Conservation (phyloP, 1,140 invertebrate genomes). For the Steinernema feltiae region DNA sequence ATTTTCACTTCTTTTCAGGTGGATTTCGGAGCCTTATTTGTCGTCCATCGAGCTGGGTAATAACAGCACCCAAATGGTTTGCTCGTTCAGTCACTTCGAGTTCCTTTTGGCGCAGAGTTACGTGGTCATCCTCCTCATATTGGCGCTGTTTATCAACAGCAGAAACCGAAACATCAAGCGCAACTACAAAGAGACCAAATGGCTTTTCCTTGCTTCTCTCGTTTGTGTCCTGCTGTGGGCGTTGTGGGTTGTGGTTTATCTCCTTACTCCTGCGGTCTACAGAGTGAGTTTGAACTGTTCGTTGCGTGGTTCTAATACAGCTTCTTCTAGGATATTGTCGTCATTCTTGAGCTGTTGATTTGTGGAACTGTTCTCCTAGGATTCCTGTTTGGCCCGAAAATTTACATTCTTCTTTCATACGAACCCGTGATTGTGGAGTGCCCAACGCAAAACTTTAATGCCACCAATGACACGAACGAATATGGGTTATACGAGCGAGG, state of each 20-base stretch:
- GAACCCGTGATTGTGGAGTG: conserved; percentile 55
- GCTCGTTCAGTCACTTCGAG: conserved; percentile 20
- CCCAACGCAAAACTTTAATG: background rate
- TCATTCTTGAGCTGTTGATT: conserved; percentile 50
- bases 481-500: conserved; percentile 38
- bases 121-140: conserved; percentile 48
- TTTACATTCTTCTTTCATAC: conserved; percentile 55
- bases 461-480: background rate
- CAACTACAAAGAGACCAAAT: conserved; percentile 57
- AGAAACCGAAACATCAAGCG: conserved; percentile 53
- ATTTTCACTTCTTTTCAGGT: too few relatives aligned
- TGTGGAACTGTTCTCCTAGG: conserved; percentile 43
- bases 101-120: conserved; percentile 44
- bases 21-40: conserved; percentile 30
- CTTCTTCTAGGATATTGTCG: conserved; percentile 40
- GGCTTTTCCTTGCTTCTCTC: conserved; percentile 49
- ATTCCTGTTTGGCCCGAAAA: conserved; percentile 53
- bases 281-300: conserved; percentile 34
- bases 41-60: conserved; percentile 21
- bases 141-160: conserved; percentile 50
- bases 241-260: conserved; percentile 39
- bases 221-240: conserved; percentile 41
- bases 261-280: conserved; percentile 31
- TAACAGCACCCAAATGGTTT: conserved; percentile 27
- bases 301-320: background rate